Percentiles rank a stretch among this genome's conserved stretches.
Conservation (phyloP, 2,797 vertebrate genomes). For the Pachyuromys duprasi region DNA sequence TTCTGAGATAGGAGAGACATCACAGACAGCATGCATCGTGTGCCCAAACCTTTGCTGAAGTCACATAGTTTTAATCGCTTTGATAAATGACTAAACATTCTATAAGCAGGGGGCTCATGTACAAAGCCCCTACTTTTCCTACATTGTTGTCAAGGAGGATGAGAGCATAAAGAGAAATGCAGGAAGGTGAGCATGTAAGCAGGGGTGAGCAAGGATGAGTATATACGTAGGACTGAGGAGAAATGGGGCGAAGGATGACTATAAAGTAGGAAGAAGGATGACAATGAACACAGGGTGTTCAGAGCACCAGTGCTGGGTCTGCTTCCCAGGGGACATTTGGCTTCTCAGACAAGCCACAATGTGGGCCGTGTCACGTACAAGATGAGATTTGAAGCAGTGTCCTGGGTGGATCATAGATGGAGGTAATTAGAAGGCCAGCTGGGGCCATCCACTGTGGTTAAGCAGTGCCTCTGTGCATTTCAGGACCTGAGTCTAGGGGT, state of each 20-base stretch:
- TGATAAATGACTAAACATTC: not conserved
- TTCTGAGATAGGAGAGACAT: not conserved
- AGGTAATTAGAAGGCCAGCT: no score
- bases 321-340: not conserved
- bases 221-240: not conserved
- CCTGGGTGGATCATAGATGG: not conserved
- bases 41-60: not conserved
- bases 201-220: not conserved
- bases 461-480: no score
- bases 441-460: not conserved
- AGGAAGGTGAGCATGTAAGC: not conserved
- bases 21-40: not conserved
- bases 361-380: not conserved
- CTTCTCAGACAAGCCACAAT: not conserved
- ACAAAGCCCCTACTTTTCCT: not conserved
- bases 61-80: not conserved
- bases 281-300: not conserved
- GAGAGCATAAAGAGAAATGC: not conserved
- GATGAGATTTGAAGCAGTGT: not conserved
- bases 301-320: not conserved
- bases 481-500: not conserved
- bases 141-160: not conserved
- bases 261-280: not conserved
- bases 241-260: not conserved
- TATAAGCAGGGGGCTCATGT: not conserved